Percentiles rank a stretch among this genome's conserved stretches.
phyloP scores from a whole-genome alignment of 2,888 invertebrate species.

The Lissonota sp. region DNA sequence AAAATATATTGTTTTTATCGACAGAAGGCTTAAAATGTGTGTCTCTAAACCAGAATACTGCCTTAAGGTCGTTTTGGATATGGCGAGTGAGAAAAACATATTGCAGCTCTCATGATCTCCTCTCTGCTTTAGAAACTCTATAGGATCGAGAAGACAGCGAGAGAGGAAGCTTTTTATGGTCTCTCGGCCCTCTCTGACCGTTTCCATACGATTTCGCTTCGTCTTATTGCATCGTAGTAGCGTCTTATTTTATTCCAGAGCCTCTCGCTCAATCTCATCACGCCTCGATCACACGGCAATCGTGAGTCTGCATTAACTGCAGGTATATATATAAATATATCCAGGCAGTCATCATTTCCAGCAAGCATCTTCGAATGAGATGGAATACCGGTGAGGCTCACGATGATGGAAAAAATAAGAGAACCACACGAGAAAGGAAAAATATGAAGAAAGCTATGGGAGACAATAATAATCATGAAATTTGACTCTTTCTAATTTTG shows the following conservation, averaged over 20 bases:
- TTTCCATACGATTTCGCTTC: conserved; percentile 24
- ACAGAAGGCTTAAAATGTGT: too few relatives aligned
- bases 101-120: conserved; percentile 25
- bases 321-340: conserved; percentile 15
- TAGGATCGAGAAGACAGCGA: background rate
- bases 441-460: too few relatives aligned
- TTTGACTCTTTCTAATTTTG: too few relatives aligned
- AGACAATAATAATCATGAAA: too few relatives aligned
- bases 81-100: conserved; percentile 7
- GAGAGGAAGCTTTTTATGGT: conserved; percentile 14
- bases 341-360: too few relatives aligned
- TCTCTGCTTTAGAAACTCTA: background rate
- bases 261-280: conserved; percentile 61
- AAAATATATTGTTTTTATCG: too few relatives aligned
- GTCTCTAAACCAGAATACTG: too few relatives aligned
- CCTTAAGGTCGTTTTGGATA: too few relatives aligned
- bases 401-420: too few relatives aligned
- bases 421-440: too few relatives aligned
- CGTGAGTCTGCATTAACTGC: conserved; percentile 77
- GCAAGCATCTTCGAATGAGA: background rate
- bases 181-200: background rate
- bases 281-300: conserved; percentile 68
- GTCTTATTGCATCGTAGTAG: conserved; percentile 49
- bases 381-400: too few relatives aligned
- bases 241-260: conserved; percentile 59